Percentiles rank a stretch among this genome's conserved stretches.
Conservation (phyloP, 2,113 vertebrate genomes). For the Mobula hypostoma region DNA sequence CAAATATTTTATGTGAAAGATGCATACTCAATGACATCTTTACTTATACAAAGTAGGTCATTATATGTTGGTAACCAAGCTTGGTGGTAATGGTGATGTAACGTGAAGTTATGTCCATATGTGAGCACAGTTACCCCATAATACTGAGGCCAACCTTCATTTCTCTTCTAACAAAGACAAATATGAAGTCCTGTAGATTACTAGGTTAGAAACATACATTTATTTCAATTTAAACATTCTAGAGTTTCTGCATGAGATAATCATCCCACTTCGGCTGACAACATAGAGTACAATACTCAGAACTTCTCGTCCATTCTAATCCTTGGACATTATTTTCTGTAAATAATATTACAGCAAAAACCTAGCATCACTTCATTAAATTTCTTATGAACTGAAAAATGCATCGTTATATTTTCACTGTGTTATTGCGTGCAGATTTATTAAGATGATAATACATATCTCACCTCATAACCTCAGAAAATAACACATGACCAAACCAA, state of each 20-base stretch:
- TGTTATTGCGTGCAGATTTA: not conserved
- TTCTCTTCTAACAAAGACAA: no score
- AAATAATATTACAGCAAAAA: no score
- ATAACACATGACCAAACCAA: not conserved
- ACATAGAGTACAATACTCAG: not conserved
- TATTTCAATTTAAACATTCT: not conserved
- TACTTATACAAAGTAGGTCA: no score
- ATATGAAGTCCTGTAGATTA: no score
- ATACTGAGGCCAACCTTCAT: no score
- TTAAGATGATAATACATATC: not conserved
- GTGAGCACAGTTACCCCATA: no score
- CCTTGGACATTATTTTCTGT: not conserved
- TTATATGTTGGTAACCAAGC: no score
- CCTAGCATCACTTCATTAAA: not conserved
- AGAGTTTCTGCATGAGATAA: not conserved
- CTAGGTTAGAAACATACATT: not conserved
- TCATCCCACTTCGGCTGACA: not conserved
- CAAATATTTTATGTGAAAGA: no score
- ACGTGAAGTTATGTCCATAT: no score
- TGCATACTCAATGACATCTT: no score
- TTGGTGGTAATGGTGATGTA: no score
- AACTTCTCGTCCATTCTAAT: not conserved
- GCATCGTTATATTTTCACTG: not conserved
- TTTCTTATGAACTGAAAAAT: not conserved
- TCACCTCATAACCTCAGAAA: not conserved